A percentile compares a stretch with the other conserved stretches of the same genome.
Evolutionary conservation across 2,113 vertebrate species (phyloP).

Genomic region (Philantomba maxwellii): DNA sequence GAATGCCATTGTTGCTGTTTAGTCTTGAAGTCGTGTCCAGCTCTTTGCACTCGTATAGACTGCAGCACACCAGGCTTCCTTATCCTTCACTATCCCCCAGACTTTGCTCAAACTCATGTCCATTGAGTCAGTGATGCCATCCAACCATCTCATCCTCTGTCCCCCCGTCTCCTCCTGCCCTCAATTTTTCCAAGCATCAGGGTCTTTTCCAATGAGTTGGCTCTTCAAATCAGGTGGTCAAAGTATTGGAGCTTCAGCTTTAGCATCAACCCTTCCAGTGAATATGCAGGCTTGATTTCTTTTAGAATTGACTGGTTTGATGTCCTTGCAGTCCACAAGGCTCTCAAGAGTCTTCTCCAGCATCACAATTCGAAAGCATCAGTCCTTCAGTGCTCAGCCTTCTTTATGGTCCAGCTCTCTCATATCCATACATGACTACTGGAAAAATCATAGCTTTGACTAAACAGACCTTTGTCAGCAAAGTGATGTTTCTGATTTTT

Average conservation of each 20-base stretch:
- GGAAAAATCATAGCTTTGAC: not conserved
- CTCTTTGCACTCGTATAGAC: not conserved
- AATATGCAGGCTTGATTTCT: not conserved
- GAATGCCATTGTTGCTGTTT: not conserved
- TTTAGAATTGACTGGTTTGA: not conserved
- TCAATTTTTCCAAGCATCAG: not conserved
- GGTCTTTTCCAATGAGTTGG: not conserved
- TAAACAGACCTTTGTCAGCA: not conserved
- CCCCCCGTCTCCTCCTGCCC: not conserved
- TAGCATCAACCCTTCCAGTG: not conserved
- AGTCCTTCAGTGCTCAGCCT: not conserved
- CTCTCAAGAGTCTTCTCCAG: not conserved
- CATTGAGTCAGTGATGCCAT: not conserved
- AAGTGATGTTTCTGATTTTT: not conserved
- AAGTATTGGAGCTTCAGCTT: not conserved
- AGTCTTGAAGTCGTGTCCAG: not conserved
- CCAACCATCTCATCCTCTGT: not conserved
- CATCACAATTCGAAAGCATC: not conserved
- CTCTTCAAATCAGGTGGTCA: not conserved
- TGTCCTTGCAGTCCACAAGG: not conserved
- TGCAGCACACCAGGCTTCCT: not conserved
- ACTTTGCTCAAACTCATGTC: not conserved
- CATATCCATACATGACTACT: not conserved
- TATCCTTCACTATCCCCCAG: not conserved
- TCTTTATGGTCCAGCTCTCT: not conserved